Conservation (phyloP, 2,113 vertebrate genomes). For the Desmodus rotundus region DNA sequence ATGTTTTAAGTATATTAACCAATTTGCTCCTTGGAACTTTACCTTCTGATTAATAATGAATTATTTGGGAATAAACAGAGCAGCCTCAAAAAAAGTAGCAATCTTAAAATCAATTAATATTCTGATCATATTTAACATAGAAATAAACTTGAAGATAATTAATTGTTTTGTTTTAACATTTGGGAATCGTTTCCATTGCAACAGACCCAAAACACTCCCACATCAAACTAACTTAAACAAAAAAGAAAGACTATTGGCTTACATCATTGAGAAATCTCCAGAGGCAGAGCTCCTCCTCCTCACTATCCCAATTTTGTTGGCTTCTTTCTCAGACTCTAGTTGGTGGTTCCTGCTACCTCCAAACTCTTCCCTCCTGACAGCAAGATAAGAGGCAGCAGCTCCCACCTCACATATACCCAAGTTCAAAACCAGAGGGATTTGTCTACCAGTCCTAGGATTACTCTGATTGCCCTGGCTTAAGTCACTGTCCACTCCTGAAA, state of each 20-base stretch:
- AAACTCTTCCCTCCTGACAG: not conserved
- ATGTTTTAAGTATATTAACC: not conserved
- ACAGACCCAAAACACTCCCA: not conserved
- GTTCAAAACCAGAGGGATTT: not conserved
- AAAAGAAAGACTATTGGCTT: not conserved
- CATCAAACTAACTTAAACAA: not conserved
- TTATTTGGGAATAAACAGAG: not conserved
- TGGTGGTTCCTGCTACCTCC: not conserved
- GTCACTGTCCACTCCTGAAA: not conserved
- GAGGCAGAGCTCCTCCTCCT: not conserved
- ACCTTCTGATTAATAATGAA: constrained; percentile 13
- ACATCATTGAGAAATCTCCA: not conserved
- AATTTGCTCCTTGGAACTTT: not conserved
- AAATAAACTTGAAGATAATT: not conserved
- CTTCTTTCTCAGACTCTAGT: not conserved
- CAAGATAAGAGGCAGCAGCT: not conserved
- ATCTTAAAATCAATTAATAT: not conserved
- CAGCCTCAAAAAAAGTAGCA: not conserved
- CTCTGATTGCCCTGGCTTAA: not conserved
- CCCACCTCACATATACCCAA: not conserved
- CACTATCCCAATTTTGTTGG: not conserved
- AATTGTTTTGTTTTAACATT: not conserved
- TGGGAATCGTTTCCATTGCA: not conserved
- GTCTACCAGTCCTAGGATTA: not conserved
- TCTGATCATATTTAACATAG: not conserved